phyloP scores from a whole-genome alignment of 1,140 invertebrate species.

The Orchestia grillus region DNA sequence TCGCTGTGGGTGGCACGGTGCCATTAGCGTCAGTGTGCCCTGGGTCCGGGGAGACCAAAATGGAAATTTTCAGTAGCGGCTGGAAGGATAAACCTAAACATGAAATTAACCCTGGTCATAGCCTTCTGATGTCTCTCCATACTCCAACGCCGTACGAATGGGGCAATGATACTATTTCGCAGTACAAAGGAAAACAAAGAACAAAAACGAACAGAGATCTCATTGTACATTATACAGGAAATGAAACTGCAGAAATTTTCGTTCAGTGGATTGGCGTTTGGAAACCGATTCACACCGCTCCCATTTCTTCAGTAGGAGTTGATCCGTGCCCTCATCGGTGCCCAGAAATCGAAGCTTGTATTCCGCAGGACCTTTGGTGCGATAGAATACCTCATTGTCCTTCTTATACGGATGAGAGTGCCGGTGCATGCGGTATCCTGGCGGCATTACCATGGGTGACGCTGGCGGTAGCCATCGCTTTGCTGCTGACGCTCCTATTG shows the following conservation, averaged over 20 bases:
- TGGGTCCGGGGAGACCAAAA: slow-evolving; percentile 54
- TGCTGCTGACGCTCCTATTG: slow-evolving; percentile 62
- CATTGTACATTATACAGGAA: slow-evolving; percentile 64
- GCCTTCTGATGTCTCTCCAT: background rate
- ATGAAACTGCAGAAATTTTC: slow-evolving; percentile 59
- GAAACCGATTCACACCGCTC: slow-evolving; percentile 67
- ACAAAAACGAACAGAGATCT: slow-evolving; percentile 64
- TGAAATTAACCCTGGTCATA: slow-evolving; percentile 46
- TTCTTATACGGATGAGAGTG: slow-evolving; percentile 65
- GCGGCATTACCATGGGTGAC: slow-evolving; percentile 67
- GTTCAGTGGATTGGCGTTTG: slow-evolving; percentile 67
- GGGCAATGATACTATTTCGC: slow-evolving; percentile 31
- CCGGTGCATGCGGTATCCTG: slow-evolving; percentile 65
- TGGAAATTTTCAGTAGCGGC: slow-evolving; percentile 66
- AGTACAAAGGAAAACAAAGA: slow-evolving; percentile 44
- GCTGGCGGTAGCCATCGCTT: slow-evolving; percentile 61
- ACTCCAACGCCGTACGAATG: background rate
- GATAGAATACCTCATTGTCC: slow-evolving; percentile 72
- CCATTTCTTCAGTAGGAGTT: slow-evolving; percentile 64
- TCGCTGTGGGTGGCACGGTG: slow-evolving; percentile 63
- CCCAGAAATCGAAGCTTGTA: slow-evolving; percentile 73
- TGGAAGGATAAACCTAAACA: slow-evolving; percentile 60
- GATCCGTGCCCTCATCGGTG: slow-evolving; percentile 68
- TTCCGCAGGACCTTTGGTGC: slow-evolving; percentile 75
- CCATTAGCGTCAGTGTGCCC: slow-evolving; percentile 68